Conservation (phyloP, 2,888 invertebrate species). For the Megaustenia siamemsis region DNA sequence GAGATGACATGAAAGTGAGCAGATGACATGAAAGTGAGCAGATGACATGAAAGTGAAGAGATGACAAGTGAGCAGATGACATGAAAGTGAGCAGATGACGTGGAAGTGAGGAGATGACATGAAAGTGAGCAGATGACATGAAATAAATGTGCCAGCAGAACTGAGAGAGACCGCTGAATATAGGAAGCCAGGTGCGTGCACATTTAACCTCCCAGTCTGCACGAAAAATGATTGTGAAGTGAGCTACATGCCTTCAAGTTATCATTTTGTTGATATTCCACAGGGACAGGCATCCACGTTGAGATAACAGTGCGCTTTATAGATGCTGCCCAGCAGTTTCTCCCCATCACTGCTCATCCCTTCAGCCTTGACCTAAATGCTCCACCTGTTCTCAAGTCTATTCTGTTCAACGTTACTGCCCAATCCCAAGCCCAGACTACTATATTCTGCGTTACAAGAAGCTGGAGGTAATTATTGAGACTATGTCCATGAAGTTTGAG, state of each 20-base stretch:
- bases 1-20: background rate
- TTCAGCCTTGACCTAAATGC: constrained; percentile 59
- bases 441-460: constrained; percentile 72
- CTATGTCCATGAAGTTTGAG: too few relatives aligned
- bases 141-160: too few relatives aligned
- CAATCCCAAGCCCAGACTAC: constrained; percentile 75
- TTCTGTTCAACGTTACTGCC: constrained; percentile 70
- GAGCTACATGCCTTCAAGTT: background rate
- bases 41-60: background rate
- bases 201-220: too few relatives aligned
- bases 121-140: too few relatives aligned
- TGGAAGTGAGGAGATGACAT: background rate
- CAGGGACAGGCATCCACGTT: constrained; percentile 65
- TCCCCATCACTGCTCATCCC: constrained; percentile 65
- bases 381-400: constrained; percentile 58
- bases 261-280: constrained; percentile 2
- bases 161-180: too few relatives aligned
- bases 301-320: constrained; percentile 66
- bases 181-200: too few relatives aligned
- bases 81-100: background rate
- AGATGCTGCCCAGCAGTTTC: constrained; percentile 65
- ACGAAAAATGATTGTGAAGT: background rate
- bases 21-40: too few relatives aligned
- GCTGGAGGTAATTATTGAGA: constrained; percentile 75
- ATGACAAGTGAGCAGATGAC: background rate